phyloP scores from a whole-genome alignment of 1,140 invertebrate species.

The Pomacea maculata region DNA sequence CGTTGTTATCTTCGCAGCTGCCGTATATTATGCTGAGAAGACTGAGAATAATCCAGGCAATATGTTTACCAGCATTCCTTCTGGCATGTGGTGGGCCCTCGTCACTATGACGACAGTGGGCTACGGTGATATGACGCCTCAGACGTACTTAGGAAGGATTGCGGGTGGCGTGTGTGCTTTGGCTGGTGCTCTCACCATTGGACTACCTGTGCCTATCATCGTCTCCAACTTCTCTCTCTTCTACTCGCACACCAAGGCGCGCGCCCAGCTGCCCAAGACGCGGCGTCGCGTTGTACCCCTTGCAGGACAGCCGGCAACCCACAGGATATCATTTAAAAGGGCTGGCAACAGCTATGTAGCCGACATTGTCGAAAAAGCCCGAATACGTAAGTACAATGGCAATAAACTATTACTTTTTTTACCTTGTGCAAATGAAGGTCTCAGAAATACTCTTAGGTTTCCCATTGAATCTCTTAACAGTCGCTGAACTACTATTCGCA shows the following conservation, averaged over 20 bases:
- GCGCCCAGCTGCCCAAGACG: slow-evolving; percentile 88
- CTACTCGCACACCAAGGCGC: slow-evolving; percentile 90
- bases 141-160: slow-evolving; percentile 79
- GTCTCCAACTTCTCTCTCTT: slow-evolving; percentile 95
- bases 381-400: too few relatives aligned
- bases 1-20: slow-evolving; percentile 98
- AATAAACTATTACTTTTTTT: too few relatives aligned
- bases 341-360: slow-evolving; percentile 43
- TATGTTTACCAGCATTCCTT: slow-evolving; percentile 95
- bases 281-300: slow-evolving; percentile 88
- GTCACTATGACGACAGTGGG: slow-evolving; percentile 72
- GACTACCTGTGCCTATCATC: slow-evolving; percentile 91
- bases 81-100: slow-evolving; percentile 70
- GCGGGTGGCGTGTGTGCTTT: slow-evolving; percentile 85
- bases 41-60: slow-evolving; percentile 95
- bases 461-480: too few relatives aligned
- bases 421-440: too few relatives aligned
- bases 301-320: slow-evolving; percentile 73
- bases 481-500: too few relatives aligned
- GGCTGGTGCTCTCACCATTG: slow-evolving; percentile 90
- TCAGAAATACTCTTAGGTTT: too few relatives aligned
- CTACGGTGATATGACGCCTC: slow-evolving; percentile 90
- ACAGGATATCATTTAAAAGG: slow-evolving; percentile 70
- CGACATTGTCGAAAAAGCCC: slow-evolving; percentile 30
- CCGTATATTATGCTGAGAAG: slow-evolving; percentile 99